These are phyloP conservation scores for Hepsetus odoe DNA, from an alignment of 2,113 vertebrate genomes.

Conservation along the genomic window DNA sequence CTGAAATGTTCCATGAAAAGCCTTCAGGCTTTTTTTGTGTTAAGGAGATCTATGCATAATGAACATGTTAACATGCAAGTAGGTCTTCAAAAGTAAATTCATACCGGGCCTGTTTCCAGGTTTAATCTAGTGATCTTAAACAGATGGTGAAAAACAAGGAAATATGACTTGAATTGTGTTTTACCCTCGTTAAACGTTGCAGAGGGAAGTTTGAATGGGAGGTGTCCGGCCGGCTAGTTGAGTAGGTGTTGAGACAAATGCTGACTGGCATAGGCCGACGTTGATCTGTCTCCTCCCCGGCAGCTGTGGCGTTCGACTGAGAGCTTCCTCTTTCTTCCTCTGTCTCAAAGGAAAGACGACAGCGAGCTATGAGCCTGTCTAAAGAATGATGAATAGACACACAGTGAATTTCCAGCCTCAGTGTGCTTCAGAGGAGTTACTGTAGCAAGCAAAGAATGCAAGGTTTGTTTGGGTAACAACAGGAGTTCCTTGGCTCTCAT, in stretches of 20 bases:
- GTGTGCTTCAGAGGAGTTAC: slow-evolving; percentile 41
- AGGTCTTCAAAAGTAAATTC: not conserved
- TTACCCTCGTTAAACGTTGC: not conserved
- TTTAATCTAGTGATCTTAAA: not conserved
- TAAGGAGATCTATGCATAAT: not conserved
- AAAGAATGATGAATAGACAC: slow-evolving; percentile 28
- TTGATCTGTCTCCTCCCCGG: slow-evolving; percentile 55
- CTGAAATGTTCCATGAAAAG: not conserved
- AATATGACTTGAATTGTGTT: not conserved
- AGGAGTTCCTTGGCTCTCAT: slow-evolving; percentile 19
- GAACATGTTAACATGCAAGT: not conserved
- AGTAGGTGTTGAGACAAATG: slow-evolving; percentile 54
- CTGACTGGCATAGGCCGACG: slow-evolving; percentile 37
- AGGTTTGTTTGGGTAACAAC: slow-evolving; percentile 28
- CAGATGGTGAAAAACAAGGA: not conserved
- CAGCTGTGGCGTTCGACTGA: slow-evolving; percentile 54
- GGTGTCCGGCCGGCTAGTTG: slow-evolving; percentile 12
- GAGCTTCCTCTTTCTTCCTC: slow-evolving; percentile 30
- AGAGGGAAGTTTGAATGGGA: slow-evolving; percentile 5
- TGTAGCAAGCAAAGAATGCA: slow-evolving; percentile 46
- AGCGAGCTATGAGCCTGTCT: slow-evolving; percentile 22
- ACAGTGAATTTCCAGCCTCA: too few relatives aligned
- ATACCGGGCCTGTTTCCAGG: not conserved
- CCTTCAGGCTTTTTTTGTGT: not conserved
- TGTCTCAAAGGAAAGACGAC: slow-evolving; percentile 36